These are phyloP conservation scores for Drosophila pseudoobscura DNA, from an alignment of 1,140 invertebrate genomes.

Conservation along the genomic window DNA sequence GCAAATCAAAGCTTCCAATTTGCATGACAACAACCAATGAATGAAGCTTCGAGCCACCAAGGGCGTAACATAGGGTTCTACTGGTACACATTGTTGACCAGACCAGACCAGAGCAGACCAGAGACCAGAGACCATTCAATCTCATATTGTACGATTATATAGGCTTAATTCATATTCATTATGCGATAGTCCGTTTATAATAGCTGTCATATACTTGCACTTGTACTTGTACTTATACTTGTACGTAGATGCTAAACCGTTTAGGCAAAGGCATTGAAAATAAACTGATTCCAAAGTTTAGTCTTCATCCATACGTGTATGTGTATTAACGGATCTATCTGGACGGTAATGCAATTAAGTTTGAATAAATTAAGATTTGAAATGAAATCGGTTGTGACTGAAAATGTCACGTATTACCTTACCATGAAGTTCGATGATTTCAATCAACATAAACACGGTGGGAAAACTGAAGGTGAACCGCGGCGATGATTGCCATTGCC, in stretches of 20 bases:
- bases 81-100: background rate
- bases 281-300: constrained; percentile 55
- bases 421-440: constrained; percentile 69
- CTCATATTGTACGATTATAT: no score
- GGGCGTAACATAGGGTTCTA: constrained; percentile 42
- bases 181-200: constrained; percentile 31
- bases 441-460: constrained; percentile 47
- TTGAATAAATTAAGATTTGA: constrained; percentile 75
- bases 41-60: constrained; percentile 4
- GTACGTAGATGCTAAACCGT: constrained; percentile 17
- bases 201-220: constrained; percentile 37
- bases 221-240: background rate
- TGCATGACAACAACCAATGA: constrained; percentile 17
- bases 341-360: constrained; percentile 61
- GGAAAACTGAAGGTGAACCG: constrained; percentile 47
- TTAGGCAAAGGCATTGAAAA: constrained; percentile 55
- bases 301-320: constrained; percentile 26
- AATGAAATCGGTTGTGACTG: constrained; percentile 46
- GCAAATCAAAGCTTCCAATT: constrained; percentile 3
- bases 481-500: constrained; percentile 34
- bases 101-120: constrained; percentile 14
- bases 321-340: constrained; percentile 61
- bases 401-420: constrained; percentile 70
- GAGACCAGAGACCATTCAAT: background rate
- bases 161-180: constrained; percentile 30